Conservation (phyloP, 2,797 vertebrate species). For the Eulemur mongoz region DNA sequence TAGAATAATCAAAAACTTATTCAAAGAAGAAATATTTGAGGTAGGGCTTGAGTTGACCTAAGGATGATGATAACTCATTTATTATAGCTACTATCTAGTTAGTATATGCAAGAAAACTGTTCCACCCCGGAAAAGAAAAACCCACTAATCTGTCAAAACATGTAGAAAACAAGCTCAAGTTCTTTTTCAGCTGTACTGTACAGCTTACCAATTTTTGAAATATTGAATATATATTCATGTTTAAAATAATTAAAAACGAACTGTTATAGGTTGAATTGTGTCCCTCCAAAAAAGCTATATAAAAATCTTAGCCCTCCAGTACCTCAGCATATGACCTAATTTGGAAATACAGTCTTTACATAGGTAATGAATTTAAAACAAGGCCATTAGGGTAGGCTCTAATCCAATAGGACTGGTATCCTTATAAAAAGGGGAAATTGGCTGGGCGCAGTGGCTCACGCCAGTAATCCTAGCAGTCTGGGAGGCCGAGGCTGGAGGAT, state of each 20-base stretch:
- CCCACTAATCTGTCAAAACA: neutral
- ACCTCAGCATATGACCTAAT: neutral
- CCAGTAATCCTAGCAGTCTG: no score
- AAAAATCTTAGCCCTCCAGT: neutral
- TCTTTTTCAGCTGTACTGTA: neutral
- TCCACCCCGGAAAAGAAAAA: neutral
- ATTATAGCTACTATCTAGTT: neutral
- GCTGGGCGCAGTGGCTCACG: no score
- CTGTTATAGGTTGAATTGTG: neutral
- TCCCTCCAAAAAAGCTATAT: neutral
- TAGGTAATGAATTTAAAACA: neutral
- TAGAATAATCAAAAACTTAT: neutral
- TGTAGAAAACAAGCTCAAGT: neutral
- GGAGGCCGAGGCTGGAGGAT: no score
- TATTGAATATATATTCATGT: neutral
- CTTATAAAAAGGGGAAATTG: neutral
- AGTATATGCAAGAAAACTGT: neutral
- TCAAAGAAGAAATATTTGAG: neutral
- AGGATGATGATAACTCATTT: neutral
- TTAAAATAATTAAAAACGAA: conserved; percentile 22
- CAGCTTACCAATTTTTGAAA: neutral
- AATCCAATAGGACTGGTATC: neutral
- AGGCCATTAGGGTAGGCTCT: neutral
- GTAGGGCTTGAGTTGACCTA: neutral
- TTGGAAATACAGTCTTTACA: neutral